Evolutionary conservation across 2,888 invertebrate species (phyloP).

Genomic region (Drosophila lutescens): DNA sequence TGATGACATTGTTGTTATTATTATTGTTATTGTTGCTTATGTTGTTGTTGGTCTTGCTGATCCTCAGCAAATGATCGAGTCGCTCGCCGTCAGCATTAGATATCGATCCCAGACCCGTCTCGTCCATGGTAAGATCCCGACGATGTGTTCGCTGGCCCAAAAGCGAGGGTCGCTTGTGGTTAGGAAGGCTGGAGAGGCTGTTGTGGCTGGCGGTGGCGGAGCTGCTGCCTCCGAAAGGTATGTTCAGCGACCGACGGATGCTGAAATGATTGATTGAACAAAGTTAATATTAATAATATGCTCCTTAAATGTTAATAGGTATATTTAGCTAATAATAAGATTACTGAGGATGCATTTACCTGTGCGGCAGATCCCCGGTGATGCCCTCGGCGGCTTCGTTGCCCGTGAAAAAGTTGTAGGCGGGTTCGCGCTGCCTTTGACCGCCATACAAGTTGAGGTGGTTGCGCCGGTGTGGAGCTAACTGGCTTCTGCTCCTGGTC

Average conservation of each 20-base stretch:
- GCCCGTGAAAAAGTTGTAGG: slow-evolving; percentile 66
- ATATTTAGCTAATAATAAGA: too few species aligned
- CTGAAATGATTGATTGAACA: slow-evolving; percentile 49
- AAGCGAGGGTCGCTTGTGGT: slow-evolving; percentile 55
- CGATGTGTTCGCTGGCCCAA: slow-evolving; percentile 1
- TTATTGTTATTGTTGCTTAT: slow-evolving; percentile 43
- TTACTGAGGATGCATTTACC: slow-evolving; percentile 26
- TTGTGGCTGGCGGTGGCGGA: slow-evolving; percentile 46
- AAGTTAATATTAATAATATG: not conserved
- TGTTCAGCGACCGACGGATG: slow-evolving; percentile 80
- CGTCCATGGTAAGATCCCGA: not conserved
- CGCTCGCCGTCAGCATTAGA: slow-evolving; percentile 12
- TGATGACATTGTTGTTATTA: slow-evolving; percentile 32
- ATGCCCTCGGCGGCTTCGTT: slow-evolving; percentile 59
- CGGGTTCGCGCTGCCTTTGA: slow-evolving; percentile 71
- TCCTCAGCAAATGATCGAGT: not conserved
- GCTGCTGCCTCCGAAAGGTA: slow-evolving; percentile 64
- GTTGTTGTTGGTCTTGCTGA: slow-evolving; percentile 48
- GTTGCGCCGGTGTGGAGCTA: slow-evolving; percentile 43
- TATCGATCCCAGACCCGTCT: slow-evolving; percentile 30
- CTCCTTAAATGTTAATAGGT: not conserved
- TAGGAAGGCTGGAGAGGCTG: slow-evolving; percentile 58
- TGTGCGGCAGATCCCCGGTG: slow-evolving; percentile 74
- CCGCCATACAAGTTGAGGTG: slow-evolving; percentile 69
- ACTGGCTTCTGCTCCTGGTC: slow-evolving; percentile 34